These are phyloP conservation scores for Tinamus guttatus DNA, from an alignment of 2,113 vertebrate genomes.

Conservation along the genomic window DNA sequence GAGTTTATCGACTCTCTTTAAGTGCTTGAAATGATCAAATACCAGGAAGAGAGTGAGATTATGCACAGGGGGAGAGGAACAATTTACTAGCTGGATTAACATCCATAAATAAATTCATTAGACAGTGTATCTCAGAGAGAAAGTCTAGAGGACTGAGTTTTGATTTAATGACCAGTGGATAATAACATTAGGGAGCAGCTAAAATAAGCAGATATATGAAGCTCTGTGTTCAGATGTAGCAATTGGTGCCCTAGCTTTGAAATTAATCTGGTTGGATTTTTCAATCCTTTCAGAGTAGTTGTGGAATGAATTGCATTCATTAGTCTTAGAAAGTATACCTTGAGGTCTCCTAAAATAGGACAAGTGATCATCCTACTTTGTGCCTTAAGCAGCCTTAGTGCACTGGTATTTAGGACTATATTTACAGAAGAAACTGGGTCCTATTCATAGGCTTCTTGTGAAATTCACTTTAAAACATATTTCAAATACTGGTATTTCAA, in stretches of 20 bases:
- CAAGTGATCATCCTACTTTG: slow-evolving; percentile 10
- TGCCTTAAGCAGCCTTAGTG: slow-evolving; percentile 4
- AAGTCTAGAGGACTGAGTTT: background rate
- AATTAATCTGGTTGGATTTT: slow-evolving; percentile 45
- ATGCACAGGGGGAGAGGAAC: background rate
- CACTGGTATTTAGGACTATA: background rate
- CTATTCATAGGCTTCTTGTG: background rate
- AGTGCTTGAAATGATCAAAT: background rate
- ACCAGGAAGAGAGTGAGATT: background rate
- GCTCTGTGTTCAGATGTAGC: background rate
- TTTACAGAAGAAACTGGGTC: background rate
- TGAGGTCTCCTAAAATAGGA: slow-evolving; percentile 12
- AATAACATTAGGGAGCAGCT: background rate
- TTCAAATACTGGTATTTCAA: background rate
- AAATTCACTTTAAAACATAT: background rate
- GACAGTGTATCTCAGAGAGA: background rate
- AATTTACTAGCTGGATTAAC: slow-evolving; percentile 7
- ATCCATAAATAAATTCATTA: background rate
- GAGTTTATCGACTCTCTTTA: background rate
- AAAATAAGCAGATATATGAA: background rate
- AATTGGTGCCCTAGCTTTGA: slow-evolving; percentile 9
- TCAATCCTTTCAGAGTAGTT: slow-evolving; percentile 45
- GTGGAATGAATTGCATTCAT: slow-evolving; percentile 13
- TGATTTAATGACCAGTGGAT: background rate
- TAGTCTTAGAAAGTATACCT: background rate